Base-by-base conservation (phyloP, 2,113 vertebrate species). In the Macquaria ambigua region DNA sequence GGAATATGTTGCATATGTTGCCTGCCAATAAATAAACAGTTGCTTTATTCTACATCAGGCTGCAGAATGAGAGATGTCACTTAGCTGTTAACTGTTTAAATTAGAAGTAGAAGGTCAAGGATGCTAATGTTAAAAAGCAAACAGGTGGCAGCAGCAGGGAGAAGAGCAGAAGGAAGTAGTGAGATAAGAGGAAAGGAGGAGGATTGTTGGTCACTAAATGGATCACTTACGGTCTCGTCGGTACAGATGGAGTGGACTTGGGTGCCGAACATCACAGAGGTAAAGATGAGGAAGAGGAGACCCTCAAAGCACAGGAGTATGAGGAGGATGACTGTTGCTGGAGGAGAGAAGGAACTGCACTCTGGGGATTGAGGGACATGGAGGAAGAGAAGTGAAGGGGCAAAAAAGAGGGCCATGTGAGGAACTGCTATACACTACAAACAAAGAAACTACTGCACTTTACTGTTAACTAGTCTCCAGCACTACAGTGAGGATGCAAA, bases 181-280 rank as follows among this genome's bases (percentile, higher is more conserved):
- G 41, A 59, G 28, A 75, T n/a, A 48, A 23, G 8, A 75, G 59
- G 37, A 61, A 37, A 55, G 43, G 20, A 67, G 55, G 41, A 76
- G 56, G 67, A 80, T 14, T 58, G 52, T 8, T 63, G 74, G 74
- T 52, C 72, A 34, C 56, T 86, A 37, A 64, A 43, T 72, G 83
- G 58, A 66, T 89, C 66, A 95, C 98, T 96, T 95, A 99, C 98
- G 91, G 98, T 99, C 96, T 99, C 98, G 63, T 99, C 98, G 9
- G 98, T 98, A 96, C 98, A 99, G 96, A 99, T 99, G 92, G 98
- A 99, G 96, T 99, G 98, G 93, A 99, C 97, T 94, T 99, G 98
- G 77, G 98, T 99, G 86, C 98, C 98, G 84, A 99, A 99, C 98
- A 99, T 99, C 92, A 99, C 98, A 3, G 98, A 98, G 23, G 98